Evolutionary conservation across 2,797 vertebrate species (phyloP), one percentile per base, ranked within the genome.

Genomic region (Pygocentrus nattereri): DNA sequence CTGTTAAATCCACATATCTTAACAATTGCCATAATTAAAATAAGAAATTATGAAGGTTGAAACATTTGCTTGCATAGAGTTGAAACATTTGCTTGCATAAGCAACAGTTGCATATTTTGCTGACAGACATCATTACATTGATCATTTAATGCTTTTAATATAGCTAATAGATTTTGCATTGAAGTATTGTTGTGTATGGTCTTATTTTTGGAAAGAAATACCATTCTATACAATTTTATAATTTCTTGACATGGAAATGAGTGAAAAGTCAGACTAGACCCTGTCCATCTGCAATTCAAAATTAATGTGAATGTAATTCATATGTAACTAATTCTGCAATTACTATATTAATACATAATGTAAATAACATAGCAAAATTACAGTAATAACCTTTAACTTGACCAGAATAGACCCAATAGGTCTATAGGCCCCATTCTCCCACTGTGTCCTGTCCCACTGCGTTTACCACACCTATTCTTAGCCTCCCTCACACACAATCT

Each of bases 401-500:
- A 30, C 5, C 30, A 8, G 8, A 34, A 83, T 72, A 72, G 44
- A 44, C 88, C 85, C 69, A 82, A 25, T 44, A 27, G 86, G 82
- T 86, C 70, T n/a, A n/a, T n/a, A n/a, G n/a, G n/a, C n/a, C n/a
- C n/a, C 76, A 61, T 84, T 44, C 19, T 76, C 83, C 84, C 81
- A 72, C 84, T 86, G 87, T 82, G 83, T 83, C 85, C 56, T 85
- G 83, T 82, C 73, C 85, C 74, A 34, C 72, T 23, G 47, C 69
- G 44, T 76, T 78, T 67, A 67, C 68, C 65, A 23, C 16, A 19
- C 87, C 90, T 91, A 88, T 93, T 93, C 89, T 83, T 81, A 86
- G 88, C 87, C 87, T 87, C 84, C 85, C 85, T 84, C 82, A 79
- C 89, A 91, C 89, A 89, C 87, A 88, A 87, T 89, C 83, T 92